Evolutionary conservation across 2,888 invertebrate genomes (phyloP).

Genomic region (Oscheius sp.): DNA sequence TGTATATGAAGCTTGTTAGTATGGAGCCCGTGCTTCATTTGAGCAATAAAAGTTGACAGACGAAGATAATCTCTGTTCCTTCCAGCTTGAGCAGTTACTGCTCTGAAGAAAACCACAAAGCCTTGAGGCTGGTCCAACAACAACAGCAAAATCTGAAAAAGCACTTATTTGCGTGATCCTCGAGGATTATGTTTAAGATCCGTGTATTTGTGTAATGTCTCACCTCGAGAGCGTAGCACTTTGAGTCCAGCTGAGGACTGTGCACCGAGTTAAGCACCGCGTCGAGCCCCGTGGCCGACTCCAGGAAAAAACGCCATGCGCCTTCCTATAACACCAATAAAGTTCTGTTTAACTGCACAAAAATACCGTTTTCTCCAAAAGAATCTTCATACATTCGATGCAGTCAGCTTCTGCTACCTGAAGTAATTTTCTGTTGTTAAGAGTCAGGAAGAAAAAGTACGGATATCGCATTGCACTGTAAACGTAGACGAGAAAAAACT

Average conservation of each 20-base stretch:
- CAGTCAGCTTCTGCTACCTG: slow-evolving; percentile 71
- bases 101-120: slow-evolving; percentile 62
- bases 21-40: slow-evolving; percentile 69
- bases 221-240: slow-evolving; percentile 72
- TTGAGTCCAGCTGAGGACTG: slow-evolving; percentile 71
- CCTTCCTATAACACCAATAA: slow-evolving; percentile 50
- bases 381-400: slow-evolving; percentile 69
- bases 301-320: slow-evolving; percentile 65
- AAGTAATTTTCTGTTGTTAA: neutral
- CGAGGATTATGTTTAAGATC: slow-evolving; percentile 20
- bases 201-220: slow-evolving; percentile 36
- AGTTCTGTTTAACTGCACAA: neutral
- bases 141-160: slow-evolving; percentile 59
- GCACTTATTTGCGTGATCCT: neutral
- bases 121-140: slow-evolving; percentile 67
- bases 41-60: slow-evolving; percentile 63
- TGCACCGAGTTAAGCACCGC: slow-evolving; percentile 67
- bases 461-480: neutral
- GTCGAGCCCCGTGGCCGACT: slow-evolving; percentile 68
- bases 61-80: slow-evolving; percentile 66
- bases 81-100: slow-evolving; percentile 64
- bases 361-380: slow-evolving; percentile 66
- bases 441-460: neutral
- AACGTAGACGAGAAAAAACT: slow-evolving; percentile 12
- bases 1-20: slow-evolving; percentile 70